Evolutionary conservation across 2,797 vertebrate species (phyloP).

Genomic region (Brachyrhaphis roseni): DNA sequence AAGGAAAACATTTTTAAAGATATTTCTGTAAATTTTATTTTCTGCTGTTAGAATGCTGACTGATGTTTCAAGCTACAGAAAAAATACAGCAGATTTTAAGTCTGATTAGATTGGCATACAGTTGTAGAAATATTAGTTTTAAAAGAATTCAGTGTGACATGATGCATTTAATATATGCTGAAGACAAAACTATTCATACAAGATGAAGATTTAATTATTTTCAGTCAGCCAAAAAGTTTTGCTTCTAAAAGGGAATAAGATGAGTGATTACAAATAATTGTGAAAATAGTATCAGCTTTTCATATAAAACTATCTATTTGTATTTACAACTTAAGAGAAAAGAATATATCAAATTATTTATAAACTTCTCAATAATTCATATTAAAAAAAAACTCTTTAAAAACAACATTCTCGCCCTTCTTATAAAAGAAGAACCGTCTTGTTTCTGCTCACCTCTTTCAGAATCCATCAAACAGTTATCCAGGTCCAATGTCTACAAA

Average conservation of each 20-base stretch:
- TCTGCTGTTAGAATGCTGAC: constrained; percentile 42
- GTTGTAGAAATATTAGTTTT: constrained; percentile 7
- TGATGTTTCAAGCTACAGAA: constrained; percentile 43
- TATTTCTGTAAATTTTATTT: constrained; percentile 22
- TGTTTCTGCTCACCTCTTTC: background rate
- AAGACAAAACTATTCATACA: background rate
- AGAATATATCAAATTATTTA: background rate
- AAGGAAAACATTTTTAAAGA: background rate
- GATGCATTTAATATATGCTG: background rate
- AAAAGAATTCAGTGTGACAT: constrained; percentile 11
- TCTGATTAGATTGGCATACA: background rate
- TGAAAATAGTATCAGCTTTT: too few relatives aligned
- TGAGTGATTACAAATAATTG: background rate
- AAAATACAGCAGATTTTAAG: background rate
- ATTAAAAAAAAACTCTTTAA: background rate
- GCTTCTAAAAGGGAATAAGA: background rate
- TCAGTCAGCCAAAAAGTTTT: background rate
- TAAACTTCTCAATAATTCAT: background rate
- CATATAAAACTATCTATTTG: background rate
- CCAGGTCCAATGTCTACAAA: background rate
- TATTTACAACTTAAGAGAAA: background rate
- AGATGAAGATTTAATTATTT: background rate
- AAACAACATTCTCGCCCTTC: background rate
- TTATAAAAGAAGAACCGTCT: background rate
- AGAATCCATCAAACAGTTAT: background rate